Evolutionary conservation across 2,797 vertebrate genomes (phyloP).

Genomic region (Sebastes hopkinsi): DNA sequence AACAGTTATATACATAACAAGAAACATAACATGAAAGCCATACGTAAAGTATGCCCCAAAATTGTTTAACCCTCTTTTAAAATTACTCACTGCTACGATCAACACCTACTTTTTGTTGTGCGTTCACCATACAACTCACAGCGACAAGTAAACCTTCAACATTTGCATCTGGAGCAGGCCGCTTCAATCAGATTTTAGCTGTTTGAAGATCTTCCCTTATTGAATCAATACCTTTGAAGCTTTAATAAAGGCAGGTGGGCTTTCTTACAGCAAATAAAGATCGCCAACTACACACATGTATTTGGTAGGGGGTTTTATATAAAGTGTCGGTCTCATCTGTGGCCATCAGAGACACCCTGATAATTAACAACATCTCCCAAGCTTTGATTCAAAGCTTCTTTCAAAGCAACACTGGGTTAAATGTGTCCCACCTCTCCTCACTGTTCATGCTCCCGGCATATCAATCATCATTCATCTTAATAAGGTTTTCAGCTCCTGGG

Average conservation of each 20-base stretch:
- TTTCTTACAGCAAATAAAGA: slow-evolving; percentile 42
- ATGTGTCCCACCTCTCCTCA: slow-evolving; percentile 8
- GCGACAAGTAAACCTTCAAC: not conserved
- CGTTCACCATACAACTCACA: not conserved
- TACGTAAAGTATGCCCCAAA: not conserved
- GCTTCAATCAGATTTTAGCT: slow-evolving; percentile 13
- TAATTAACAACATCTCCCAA: slow-evolving; percentile 68
- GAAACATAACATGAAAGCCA: not conserved
- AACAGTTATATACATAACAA: not conserved
- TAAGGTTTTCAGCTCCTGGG: slow-evolving; percentile 46
- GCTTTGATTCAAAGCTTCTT: slow-evolving; percentile 65
- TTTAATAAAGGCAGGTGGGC: slow-evolving; percentile 46
- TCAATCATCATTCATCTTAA: slow-evolving; percentile 70
- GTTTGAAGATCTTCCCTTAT: slow-evolving; percentile 49
- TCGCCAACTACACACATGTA: slow-evolving; percentile 18
- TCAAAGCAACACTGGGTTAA: slow-evolving; percentile 51
- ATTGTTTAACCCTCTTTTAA: not conserved
- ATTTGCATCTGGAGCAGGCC: slow-evolving; percentile 31
- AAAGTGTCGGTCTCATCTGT: slow-evolving; percentile 37
- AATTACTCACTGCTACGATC: not conserved
- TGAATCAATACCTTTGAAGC: slow-evolving; percentile 59
- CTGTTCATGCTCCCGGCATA: slow-evolving; percentile 33
- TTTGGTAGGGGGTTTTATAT: slow-evolving; percentile 15
- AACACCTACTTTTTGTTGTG: not conserved
- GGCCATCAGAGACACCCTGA: slow-evolving; percentile 63